phyloP scores from a whole-genome alignment of 2,888 invertebrate species.

The Thecocarcelia acutangulata region DNA sequence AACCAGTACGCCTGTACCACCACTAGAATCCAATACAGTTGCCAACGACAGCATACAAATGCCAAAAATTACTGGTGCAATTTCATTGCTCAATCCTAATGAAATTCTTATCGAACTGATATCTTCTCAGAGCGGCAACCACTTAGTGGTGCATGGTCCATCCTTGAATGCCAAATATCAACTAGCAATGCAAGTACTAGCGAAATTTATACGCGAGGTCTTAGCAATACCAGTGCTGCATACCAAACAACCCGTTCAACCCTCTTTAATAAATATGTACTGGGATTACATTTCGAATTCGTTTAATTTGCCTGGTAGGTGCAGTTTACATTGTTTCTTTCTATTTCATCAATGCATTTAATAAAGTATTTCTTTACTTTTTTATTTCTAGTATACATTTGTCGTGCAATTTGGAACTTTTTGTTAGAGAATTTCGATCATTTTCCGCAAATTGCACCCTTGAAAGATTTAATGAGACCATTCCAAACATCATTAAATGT shows the following conservation, averaged over 20 bases:
- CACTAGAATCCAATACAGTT: background rate
- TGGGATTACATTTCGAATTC: constrained; percentile 73
- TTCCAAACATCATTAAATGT: constrained; percentile 68
- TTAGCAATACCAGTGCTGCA: constrained; percentile 75
- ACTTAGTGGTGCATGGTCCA: constrained; percentile 67
- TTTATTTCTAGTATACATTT: constrained; percentile 68
- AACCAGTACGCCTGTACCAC: background rate
- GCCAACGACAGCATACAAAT: background rate
- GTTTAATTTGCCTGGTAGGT: constrained; percentile 73
- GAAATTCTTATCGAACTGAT: constrained; percentile 71
- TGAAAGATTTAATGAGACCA: constrained; percentile 74
- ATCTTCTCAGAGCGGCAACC: constrained; percentile 60
- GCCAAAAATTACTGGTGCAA: constrained; percentile 53
- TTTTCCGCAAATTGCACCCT: constrained; percentile 74
- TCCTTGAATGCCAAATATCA: constrained; percentile 61
- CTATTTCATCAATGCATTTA: constrained; percentile 2
- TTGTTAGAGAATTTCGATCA: constrained; percentile 72
- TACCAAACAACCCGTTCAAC: constrained; percentile 49
- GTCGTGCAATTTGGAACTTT: constrained; percentile 74
- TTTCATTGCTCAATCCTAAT: constrained; percentile 65
- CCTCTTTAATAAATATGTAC: constrained; percentile 34
- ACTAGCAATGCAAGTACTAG: constrained; percentile 70
- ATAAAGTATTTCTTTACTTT: background rate
- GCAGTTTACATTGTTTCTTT: background rate
- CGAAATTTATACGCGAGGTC: constrained; percentile 73